Evolutionary conservation across 2,888 invertebrate species (phyloP), one percentile per base, ranked within the genome.

Genomic region (Elegia similella): DNA sequence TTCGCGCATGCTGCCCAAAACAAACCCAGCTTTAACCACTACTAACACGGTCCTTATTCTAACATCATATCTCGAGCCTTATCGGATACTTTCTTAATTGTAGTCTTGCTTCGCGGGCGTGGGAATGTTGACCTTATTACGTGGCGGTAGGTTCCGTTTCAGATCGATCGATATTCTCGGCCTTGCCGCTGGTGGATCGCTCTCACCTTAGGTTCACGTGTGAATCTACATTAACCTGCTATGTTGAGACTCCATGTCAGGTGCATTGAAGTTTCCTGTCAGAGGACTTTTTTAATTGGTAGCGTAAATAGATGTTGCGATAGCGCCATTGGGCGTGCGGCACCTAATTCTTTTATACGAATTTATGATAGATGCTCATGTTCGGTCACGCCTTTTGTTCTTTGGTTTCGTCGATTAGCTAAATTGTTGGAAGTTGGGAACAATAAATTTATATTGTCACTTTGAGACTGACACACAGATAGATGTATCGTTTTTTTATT

Each of bases 21-120:
- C 76, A 82, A 84, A 76, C 68, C 54, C 70, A 67, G 72, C 85
- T 77, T 69, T 86, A 86, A 67, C 61, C 62, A 68, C 59, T 62
- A 60, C 59, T 32, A 59, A 70, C 80, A 88, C 66, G 75, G 78
- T 79, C 69, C 77, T 76, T 67, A 78, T 74, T 87, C 69, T 68
- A 70, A 71, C 64, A 67, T 60, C 64, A 62, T 62, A 66, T 60
- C 47, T 46, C 55, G 71, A 75, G 67, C 78, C 74, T 84, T 87
- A 88, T 89, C 83, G 81, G 85, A 87, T 88, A 89, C 90, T 91
- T 91, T 91, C 90, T 89, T 90, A 90, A 89, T 89, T 88, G 89
- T 88, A 76, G 79, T 84, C 72, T 75, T 74, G 78, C 75, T 67
- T 65, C 64, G 68, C 66, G 67, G 73, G 75, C 80, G 78, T 80